These are phyloP conservation scores for Dinoponera quadriceps DNA, from an alignment of 1,140 invertebrate genomes.

Conservation along the genomic window DNA sequence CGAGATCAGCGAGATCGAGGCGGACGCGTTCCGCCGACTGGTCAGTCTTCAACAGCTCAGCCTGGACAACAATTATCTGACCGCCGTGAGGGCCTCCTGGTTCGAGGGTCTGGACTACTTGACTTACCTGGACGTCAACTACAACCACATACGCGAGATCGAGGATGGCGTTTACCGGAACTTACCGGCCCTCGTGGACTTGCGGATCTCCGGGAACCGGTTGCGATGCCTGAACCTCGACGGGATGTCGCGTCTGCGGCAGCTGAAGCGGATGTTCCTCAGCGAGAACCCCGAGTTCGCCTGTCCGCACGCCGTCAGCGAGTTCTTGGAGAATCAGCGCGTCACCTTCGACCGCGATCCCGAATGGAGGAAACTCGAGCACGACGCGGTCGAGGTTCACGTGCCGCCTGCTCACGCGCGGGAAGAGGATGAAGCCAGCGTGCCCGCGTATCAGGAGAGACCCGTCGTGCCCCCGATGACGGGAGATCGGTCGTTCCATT, in stretches of 20 bases:
- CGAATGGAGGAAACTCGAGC: slow-evolving; percentile 68
- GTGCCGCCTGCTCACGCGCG: not conserved
- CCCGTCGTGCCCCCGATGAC: not conserved
- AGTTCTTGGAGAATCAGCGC: slow-evolving; percentile 70
- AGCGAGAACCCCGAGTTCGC: slow-evolving; percentile 80
- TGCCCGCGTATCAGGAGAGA: slow-evolving; percentile 65
- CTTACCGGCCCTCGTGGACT: slow-evolving; percentile 76
- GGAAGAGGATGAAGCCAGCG: slow-evolving; percentile 4
- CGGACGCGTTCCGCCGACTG: slow-evolving; percentile 74
- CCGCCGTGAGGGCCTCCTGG: slow-evolving; percentile 74
- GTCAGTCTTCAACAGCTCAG: slow-evolving; percentile 80
- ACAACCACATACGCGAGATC: slow-evolving; percentile 79
- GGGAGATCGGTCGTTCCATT: slow-evolving; percentile 33
- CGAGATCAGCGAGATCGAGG: slow-evolving; percentile 78
- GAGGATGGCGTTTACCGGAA: slow-evolving; percentile 78
- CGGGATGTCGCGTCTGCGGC: slow-evolving; percentile 70
- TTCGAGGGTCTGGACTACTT: slow-evolving; percentile 77
- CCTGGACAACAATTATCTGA: slow-evolving; percentile 78
- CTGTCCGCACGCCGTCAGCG: slow-evolving; percentile 79
- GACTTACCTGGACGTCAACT: slow-evolving; percentile 81
- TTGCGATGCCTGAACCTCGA: slow-evolving; percentile 79
- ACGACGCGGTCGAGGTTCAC: slow-evolving; percentile 65
- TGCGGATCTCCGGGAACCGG: slow-evolving; percentile 81
- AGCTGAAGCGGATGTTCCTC: slow-evolving; percentile 79
- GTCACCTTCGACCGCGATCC: slow-evolving; percentile 78